Conservation (phyloP, 2,888 invertebrate genomes). For the Pandemis corylana region DNA sequence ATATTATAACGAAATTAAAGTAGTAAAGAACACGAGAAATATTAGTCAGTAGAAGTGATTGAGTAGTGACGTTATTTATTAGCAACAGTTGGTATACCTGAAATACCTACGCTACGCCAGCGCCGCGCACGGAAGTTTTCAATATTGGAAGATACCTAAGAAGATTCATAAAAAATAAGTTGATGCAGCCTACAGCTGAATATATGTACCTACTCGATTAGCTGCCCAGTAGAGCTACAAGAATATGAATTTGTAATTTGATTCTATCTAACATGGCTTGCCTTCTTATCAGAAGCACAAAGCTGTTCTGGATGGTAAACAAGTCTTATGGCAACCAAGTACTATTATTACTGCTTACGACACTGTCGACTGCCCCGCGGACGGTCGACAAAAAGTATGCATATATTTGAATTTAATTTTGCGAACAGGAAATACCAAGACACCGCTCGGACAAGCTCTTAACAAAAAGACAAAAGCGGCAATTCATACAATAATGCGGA, state of each 20-base stretch:
- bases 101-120: too few species aligned
- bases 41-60: too few species aligned
- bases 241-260: background rate
- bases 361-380: constrained; percentile 52
- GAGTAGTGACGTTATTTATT: too few species aligned
- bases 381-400: constrained; percentile 78
- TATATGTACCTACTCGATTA: too few species aligned
- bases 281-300: background rate
- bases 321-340: constrained; percentile 1
- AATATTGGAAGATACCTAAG: too few species aligned
- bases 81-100: too few species aligned
- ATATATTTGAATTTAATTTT: constrained; percentile 81
- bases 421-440: constrained; percentile 79
- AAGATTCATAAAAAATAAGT: too few species aligned
- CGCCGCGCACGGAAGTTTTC: too few species aligned
- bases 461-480: constrained; percentile 55
- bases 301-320: background rate
- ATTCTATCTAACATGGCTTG: background rate
- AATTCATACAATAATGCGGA: constrained; percentile 42
- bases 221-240: too few species aligned
- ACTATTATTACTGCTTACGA: constrained; percentile 39
- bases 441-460: constrained; percentile 58
- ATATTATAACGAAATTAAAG: too few species aligned
- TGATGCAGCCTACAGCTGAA: too few species aligned
- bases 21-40: too few species aligned